These are phyloP conservation scores for Takifugu rubripes DNA, from an alignment of 2,797 vertebrate species.

Conservation along the genomic window DNA sequence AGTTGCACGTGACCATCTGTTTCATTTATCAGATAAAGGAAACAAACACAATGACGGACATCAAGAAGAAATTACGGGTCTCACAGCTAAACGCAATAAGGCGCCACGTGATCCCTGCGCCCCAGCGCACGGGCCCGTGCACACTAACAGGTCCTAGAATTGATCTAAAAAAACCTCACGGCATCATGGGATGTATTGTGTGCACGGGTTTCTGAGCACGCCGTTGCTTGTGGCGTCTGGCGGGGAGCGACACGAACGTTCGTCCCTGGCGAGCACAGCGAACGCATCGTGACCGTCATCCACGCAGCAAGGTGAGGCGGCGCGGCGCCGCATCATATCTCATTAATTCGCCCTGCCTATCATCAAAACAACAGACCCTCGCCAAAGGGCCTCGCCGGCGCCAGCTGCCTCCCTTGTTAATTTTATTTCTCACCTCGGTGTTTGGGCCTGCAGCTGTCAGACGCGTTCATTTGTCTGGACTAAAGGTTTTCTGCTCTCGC, in stretches of 20 bases:
- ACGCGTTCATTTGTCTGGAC: constrained; percentile 42
- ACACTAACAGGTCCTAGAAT: neutral
- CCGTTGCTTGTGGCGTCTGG: constrained; percentile 1
- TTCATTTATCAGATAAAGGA: constrained; percentile 18
- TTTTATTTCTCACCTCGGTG: constrained; percentile 60
- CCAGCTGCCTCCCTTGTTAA: constrained; percentile 65
- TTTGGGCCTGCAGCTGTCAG: constrained; percentile 24
- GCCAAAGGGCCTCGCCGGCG: constrained; percentile 47
- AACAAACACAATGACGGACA: constrained; percentile 3
- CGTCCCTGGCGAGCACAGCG: constrained; percentile 15
- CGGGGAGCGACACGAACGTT: neutral
- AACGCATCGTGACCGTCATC: constrained; percentile 17
- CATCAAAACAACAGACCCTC: constrained; percentile 52
- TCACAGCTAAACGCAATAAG: neutral
- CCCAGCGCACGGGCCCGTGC: neutral
- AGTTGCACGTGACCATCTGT: constrained; percentile 25
- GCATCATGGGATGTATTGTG: neutral
- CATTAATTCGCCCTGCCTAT: constrained; percentile 54
- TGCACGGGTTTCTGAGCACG: neutral
- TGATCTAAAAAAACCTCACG: neutral
- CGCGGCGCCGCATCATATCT: constrained; percentile 44
- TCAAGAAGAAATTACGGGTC: neutral
- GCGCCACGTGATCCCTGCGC: neutral
- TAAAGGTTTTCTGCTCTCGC: constrained; percentile 26
- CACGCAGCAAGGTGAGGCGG: constrained; percentile 33